Base-by-base conservation (phyloP, 2,888 invertebrate species). In the Drosophila borealis region DNA sequence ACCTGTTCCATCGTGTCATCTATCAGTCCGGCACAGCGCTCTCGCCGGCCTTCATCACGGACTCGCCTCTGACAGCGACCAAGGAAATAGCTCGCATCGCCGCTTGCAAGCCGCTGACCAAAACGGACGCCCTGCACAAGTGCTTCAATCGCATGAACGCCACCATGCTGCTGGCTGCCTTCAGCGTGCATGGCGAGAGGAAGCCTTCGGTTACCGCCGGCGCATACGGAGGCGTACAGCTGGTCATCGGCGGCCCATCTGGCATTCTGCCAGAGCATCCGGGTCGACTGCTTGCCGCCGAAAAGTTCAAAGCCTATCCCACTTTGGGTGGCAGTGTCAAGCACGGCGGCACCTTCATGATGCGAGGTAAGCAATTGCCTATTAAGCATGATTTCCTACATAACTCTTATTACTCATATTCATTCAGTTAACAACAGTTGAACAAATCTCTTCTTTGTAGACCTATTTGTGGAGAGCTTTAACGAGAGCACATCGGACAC, bases 1-100 rank as follows among this genome's bases (percentile, higher is more conserved):
- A 92, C 34, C 90, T 94, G 33, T 94, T 94, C 87, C 93, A 93
- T 61, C 91, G 92, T 29, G 93, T 93, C 10, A 94, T 94, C 71
- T 91, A 93, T 25, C 93, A 94, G 75, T 94, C 94, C 51, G 94
- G 93, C 1, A 93, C 93, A 9, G 92, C 93, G 0, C 74, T 93
- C 2, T 93, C 93, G 49, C 93, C 93, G 1, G 93, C 93, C 87
- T 93, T 93, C 17, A 91, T 93, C 17, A 93, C 94, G 61, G 88
- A 90, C 11, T 81, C 92, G 17, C 93, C 93, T 0, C 60, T 91
- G 39, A 57, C 77, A 1, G 89, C 91, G 13, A 90, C 92, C 2
- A 90, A 80, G 61, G 91, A 91, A 19, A 92, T 93, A 50, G 93
- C 91, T 0, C 78, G 81, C 37, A 76, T 89, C 19, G 91, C 91